Conservation (phyloP, 2,888 invertebrate genomes). For the Eugnorisma glareosa region DNA sequence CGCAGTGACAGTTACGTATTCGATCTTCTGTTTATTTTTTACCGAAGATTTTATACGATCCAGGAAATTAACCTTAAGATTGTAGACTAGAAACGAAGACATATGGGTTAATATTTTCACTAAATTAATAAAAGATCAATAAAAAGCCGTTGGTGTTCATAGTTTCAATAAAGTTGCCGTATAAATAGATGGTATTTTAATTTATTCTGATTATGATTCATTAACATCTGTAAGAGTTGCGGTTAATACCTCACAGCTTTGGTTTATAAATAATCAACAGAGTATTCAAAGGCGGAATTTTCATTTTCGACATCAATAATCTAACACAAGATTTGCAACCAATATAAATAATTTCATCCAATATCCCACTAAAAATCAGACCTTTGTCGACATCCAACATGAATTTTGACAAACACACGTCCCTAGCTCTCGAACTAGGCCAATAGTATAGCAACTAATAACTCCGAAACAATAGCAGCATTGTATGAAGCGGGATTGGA, state of each 20-base stretch:
- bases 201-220: conserved; percentile 23
- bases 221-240: conserved; percentile 8
- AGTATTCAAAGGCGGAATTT: neutral
- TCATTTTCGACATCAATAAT: neutral
- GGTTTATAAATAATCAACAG: neutral
- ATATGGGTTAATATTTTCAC: neutral
- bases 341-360: neutral
- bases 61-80: neutral
- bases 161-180: neutral
- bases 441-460: conserved; percentile 37
- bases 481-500: conserved; percentile 50
- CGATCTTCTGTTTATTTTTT: neutral
- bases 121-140: neutral
- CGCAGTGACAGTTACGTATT: conserved; percentile 24
- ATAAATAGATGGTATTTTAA: neutral
- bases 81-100: neutral
- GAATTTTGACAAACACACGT: conserved; percentile 22
- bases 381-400: neutral
- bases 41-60: neutral
- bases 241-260: neutral
- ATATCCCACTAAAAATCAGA: neutral
- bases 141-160: neutral
- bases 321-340: neutral
- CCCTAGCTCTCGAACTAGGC: conserved; percentile 36
- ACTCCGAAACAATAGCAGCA: conserved; percentile 40